These are phyloP conservation scores for Macquaria australasica DNA, from an alignment of 2,113 vertebrate species.

Conservation along the genomic window DNA sequence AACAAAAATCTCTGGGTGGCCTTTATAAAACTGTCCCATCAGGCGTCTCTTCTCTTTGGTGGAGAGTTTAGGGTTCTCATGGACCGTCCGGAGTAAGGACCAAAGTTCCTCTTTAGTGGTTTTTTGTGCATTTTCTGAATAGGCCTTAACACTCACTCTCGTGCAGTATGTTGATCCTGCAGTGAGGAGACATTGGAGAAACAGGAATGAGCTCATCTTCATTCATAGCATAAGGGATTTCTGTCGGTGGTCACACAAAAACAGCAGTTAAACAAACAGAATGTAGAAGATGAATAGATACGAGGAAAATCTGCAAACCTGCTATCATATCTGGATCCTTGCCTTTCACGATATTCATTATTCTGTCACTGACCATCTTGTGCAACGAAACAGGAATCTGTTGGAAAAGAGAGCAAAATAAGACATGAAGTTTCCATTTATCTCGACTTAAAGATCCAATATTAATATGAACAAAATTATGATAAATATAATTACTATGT, in stretches of 20 bases:
- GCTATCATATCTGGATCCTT: slow-evolving; percentile 87
- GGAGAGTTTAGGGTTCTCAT: slow-evolving; percentile 91
- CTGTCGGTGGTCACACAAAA: not conserved
- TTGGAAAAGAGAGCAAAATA: slow-evolving; percentile 18
- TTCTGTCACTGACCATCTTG: slow-evolving; percentile 94
- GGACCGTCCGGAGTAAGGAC: slow-evolving; percentile 89
- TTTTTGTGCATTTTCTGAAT: slow-evolving; percentile 84
- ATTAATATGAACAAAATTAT: not conserved
- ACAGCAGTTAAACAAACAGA: not conserved
- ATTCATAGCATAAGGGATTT: not conserved
- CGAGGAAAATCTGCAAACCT: slow-evolving; percentile 80
- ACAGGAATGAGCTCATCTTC: not conserved
- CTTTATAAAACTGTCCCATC: slow-evolving; percentile 93
- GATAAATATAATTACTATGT: not conserved
- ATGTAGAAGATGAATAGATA: not conserved
- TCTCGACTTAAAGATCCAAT: not conserved
- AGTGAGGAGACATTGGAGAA: slow-evolving; percentile 11
- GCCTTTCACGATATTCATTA: slow-evolving; percentile 89
- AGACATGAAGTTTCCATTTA: not conserved
- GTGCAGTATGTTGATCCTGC: slow-evolving; percentile 90
- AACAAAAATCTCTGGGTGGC: slow-evolving; percentile 93
- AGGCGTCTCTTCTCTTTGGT: slow-evolving; percentile 91
- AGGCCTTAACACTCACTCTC: slow-evolving; percentile 84
- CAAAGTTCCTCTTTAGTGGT: slow-evolving; percentile 91
- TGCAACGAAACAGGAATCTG: slow-evolving; percentile 93